Conservation (phyloP, 35 echinoderm and acorn worm genomes). For the Strongylocentrotus purpuratus region DNA sequence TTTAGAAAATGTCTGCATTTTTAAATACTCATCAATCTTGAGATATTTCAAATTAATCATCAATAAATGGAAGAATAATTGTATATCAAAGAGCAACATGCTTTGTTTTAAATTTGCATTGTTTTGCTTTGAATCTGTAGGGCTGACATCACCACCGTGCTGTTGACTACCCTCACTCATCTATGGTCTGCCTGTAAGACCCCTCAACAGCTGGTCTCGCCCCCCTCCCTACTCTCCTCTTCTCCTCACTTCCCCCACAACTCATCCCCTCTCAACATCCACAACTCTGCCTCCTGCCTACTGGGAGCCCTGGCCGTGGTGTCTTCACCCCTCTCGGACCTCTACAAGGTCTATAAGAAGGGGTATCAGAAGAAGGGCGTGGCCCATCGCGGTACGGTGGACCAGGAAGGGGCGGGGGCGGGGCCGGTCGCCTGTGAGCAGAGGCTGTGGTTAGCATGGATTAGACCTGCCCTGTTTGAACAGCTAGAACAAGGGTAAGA, state of each 20-base stretch:
- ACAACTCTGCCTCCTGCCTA: conserved; percentile 79
- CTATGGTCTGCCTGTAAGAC: conserved; percentile 72
- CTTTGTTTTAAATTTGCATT: not conserved
- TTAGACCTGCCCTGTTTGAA: conserved; percentile 76
- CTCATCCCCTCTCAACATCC: conserved; percentile 53
- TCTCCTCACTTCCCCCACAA: conserved; percentile 52
- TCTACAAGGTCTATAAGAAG: conserved; percentile 89
- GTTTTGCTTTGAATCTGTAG: conserved; percentile 36
- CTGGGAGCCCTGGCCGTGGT: conserved; percentile 71
- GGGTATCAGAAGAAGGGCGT: conserved; percentile 80
- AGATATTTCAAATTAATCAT: too few species aligned
- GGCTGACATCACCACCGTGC: conserved; percentile 79
- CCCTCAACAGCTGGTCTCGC: conserved; percentile 65
- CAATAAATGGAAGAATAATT: too few species aligned
- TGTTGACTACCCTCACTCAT: conserved; percentile 67
- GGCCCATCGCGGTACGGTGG: not conserved
- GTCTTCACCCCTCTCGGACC: conserved; percentile 70
- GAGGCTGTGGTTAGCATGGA: conserved; percentile 80
- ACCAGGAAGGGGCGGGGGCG: not conserved
- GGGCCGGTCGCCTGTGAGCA: not conserved
- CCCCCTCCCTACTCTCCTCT: conserved; percentile 49
- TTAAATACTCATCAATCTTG: too few species aligned
- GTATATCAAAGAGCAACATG: too few species aligned
- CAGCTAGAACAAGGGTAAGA: conserved; percentile 70
- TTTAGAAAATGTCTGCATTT: too few species aligned